Evolutionary conservation across 2,797 vertebrate genomes (phyloP), one percentile per base, ranked within the genome.

Genomic region (Ptychobarbus kaznakovi): DNA sequence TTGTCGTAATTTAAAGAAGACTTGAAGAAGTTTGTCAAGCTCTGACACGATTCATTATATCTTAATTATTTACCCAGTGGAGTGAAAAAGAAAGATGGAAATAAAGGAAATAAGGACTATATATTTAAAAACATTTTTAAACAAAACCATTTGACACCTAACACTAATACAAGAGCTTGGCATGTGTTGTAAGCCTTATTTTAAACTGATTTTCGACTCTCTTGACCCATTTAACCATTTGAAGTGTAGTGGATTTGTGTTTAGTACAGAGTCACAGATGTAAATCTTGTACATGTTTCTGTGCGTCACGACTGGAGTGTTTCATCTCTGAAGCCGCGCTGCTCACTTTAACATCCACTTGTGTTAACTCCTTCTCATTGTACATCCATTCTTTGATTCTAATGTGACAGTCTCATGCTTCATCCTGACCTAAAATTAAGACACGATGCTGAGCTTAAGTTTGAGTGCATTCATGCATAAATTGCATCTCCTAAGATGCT

Each of bases 401-500:
- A 25, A 77, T 77, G 35, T 15, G 15, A 66, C 0, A 40, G 8
- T 13, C 20, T 8, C 28, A 38, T 32, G 80, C 9, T 72, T 42
- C 16, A 20, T 58, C 35, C 22, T 18, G 66, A 70, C 49, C 32
- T 58, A 42, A 16, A 72, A 44, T 72, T 44, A 72, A 13, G 1
- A 53, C 65, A 53, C 11, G 68, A 82, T 46, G 51, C 32, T 69
- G 66, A 40, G 22, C 22, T 53, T 16, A 40, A 2, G 32, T 40
- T 25, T 53, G 22, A n/a, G 53, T 22, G 73, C 28, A 25, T 42
- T 22, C 79, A n/a, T 53, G 51, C 68, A 82, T 81, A 53, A n/a
- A 69, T 40, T 16, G 10, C 12, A 51, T 58, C 38, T 46, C 38
- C 65, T 4, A 6, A 40, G 25, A 81, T 53, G 38, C 68, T 70